Conservation (phyloP, 2,888 invertebrate genomes). For the Plusia festucae region DNA sequence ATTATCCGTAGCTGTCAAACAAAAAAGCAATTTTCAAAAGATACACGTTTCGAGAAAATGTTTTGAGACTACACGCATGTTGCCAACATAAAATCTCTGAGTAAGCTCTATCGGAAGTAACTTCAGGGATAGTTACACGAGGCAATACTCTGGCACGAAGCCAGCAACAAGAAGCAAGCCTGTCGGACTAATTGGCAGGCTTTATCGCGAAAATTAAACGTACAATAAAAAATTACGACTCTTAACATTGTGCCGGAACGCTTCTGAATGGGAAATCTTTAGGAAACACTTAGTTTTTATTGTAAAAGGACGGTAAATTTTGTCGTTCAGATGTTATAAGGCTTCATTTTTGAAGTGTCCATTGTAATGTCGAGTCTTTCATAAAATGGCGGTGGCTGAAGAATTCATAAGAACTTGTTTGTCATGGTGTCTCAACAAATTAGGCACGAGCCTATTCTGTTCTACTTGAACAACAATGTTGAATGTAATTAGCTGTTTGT, state of each 20-base stretch:
- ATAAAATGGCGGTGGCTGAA: constrained; percentile 1
- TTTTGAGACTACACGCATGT: constrained; percentile 19
- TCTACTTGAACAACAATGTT: constrained; percentile 23
- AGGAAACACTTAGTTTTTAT: constrained; percentile 40
- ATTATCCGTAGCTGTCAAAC: constrained; percentile 27
- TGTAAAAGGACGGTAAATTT: constrained; percentile 22
- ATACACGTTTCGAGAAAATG: background rate
- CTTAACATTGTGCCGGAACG: constrained; percentile 35
- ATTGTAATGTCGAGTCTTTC: constrained; percentile 11
- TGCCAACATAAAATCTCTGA: constrained; percentile 30
- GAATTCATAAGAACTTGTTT: constrained; percentile 11
- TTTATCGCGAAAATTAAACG: constrained; percentile 66
- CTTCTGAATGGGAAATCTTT: constrained; percentile 43
- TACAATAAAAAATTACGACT: constrained; percentile 62
- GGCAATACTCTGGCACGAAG: constrained; percentile 57
- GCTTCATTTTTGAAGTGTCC: constrained; percentile 27
- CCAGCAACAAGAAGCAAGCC: constrained; percentile 61
- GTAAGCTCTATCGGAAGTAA: constrained; percentile 33
- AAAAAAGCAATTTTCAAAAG: constrained; percentile 19
- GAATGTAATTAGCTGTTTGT: constrained; percentile 30
- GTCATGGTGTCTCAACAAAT: constrained; percentile 24
- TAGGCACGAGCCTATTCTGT: constrained; percentile 13
- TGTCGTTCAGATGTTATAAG: constrained; percentile 27
- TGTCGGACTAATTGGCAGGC: constrained; percentile 67
- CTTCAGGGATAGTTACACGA: constrained; percentile 32